Evolutionary conservation across 2,797 vertebrate genomes (phyloP).

Genomic region (Ctenochaetus hawaiiensis): DNA sequence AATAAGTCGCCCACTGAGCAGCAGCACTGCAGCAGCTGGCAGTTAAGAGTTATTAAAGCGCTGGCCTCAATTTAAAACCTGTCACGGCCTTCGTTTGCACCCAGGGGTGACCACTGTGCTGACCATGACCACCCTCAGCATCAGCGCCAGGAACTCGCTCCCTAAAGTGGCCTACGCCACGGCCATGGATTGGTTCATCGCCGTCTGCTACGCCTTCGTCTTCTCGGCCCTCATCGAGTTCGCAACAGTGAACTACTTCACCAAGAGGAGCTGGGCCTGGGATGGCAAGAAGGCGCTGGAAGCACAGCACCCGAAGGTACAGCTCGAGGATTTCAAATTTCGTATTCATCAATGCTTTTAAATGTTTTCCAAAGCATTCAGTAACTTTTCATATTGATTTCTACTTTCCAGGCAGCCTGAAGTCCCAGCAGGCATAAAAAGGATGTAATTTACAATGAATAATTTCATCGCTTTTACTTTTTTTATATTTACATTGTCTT

Average conservation of each 20-base stretch:
- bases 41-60: slow-evolving; percentile 51
- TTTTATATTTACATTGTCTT: too few relatives aligned
- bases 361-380: too few relatives aligned
- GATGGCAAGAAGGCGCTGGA: slow-evolving; percentile 97
- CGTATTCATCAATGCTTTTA: neutral
- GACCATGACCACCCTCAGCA: slow-evolving; percentile 98
- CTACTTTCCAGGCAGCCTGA: too few relatives aligned
- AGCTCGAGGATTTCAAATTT: neutral
- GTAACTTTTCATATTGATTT: too few relatives aligned
- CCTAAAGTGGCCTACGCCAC: slow-evolving; percentile 98
- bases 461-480: too few relatives aligned
- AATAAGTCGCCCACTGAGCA: slow-evolving; percentile 25
- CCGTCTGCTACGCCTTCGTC: slow-evolving; percentile 97
- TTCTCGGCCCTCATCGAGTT: slow-evolving; percentile 98
- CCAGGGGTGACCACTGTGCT: slow-evolving; percentile 97
- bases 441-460: too few relatives aligned
- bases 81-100: slow-evolving; percentile 22
- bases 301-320: slow-evolving; percentile 85
- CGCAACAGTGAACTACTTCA: slow-evolving; percentile 98
- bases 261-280: slow-evolving; percentile 99
- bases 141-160: slow-evolving; percentile 96
- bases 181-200: slow-evolving; percentile 99
- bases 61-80: slow-evolving; percentile 32
- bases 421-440: too few relatives aligned
- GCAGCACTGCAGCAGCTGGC: slow-evolving; percentile 25